Conservation (phyloP, 2,888 invertebrate species). For the Rhimphoctona megacephalus region DNA sequence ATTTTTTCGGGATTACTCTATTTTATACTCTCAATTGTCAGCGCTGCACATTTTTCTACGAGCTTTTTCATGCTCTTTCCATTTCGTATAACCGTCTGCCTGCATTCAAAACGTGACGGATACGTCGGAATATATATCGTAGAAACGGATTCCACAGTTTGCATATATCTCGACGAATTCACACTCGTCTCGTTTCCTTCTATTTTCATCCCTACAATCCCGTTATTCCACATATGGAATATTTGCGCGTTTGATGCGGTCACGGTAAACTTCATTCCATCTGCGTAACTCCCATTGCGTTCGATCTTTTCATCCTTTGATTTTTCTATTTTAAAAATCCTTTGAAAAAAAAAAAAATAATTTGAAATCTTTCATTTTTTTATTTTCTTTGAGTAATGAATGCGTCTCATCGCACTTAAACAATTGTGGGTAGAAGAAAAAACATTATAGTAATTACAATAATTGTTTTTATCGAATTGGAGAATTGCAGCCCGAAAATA, state of each 20-base stretch:
- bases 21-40: background rate
- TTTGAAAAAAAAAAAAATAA: background rate
- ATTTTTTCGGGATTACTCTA: background rate
- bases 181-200: slow-evolving; percentile 29
- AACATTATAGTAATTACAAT: background rate
- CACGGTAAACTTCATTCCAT: slow-evolving; percentile 7
- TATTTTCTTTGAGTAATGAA: background rate
- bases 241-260: slow-evolving; percentile 28
- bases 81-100: background rate
- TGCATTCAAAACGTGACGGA: background rate
- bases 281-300: slow-evolving; percentile 35
- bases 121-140: background rate
- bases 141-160: slow-evolving; percentile 30
- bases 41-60: background rate
- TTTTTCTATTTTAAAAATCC: slow-evolving; percentile 13
- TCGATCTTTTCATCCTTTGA: slow-evolving; percentile 9
- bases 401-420: background rate
- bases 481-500: background rate
- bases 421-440: background rate
- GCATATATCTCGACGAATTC: slow-evolving; percentile 34
- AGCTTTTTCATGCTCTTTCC: slow-evolving; percentile 3
- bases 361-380: background rate
- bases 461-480: background rate
- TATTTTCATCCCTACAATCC: slow-evolving; percentile 35
- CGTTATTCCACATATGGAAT: slow-evolving; percentile 16